Base-by-base conservation (phyloP, 2,797 vertebrate genomes). In the Danionella dracula region DNA sequence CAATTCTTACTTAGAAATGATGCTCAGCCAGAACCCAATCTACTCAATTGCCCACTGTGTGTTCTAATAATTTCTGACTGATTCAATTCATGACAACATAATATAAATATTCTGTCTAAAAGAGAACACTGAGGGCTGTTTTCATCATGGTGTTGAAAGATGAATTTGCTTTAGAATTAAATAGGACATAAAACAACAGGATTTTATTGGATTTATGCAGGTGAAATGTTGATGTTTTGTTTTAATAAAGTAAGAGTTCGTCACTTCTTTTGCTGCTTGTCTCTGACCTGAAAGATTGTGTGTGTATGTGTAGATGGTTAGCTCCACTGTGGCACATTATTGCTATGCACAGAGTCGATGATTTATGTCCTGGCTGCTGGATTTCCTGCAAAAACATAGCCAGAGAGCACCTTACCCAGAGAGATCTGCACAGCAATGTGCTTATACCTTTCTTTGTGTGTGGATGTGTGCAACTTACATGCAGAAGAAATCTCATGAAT, bases 311-410 rank as follows among this genome's bases (percentile, higher is more conserved):
- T 21, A 41, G 44, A 41, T 63, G 58, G 23, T 16, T 8, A 44
- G 44, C 55, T 58, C 68, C 45, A 45, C 29, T 23, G 60, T 58
- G 55, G 51, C 53, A 45, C 66, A 58, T 48, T 58, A 59, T 45
- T 57, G 40, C 54, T 53, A 46, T 55, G 49, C 45, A 62, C 35
- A 55, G 41, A 58, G 55, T 15, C 41, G 41, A 34, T 73, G 71
- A 73, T 69, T 70, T 53, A 73, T 73, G 61, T 64, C 55, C 49
- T 59, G n/a, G 40, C 38, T 27, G 38, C 41, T 53, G 50, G 31
- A 42, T 48, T 49, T 69, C 51, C 48, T 59, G 41, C 66, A 51
- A 48, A 49, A 60, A 62, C 54, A 60, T 34, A 57, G 37, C 16
- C 48, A 41, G 23, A 6, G 45, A 46, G 35, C 60, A 57, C 46